Evolutionary conservation across 1,140 invertebrate species (phyloP).

Genomic region (Chionoecetes opilio): DNA sequence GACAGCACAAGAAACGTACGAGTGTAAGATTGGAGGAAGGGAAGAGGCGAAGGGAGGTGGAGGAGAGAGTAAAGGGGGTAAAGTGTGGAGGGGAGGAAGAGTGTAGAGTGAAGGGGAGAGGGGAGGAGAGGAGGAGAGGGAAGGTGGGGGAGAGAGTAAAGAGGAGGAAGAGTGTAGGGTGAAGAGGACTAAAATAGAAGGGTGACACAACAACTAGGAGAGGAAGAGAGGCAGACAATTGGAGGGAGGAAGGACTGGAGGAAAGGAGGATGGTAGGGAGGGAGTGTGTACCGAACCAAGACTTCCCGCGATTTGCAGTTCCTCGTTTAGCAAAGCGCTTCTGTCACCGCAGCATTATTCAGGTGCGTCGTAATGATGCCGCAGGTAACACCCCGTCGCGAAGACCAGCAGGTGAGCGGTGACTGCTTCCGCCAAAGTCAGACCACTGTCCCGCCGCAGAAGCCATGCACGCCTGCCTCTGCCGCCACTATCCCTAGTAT

Average conservation of each 20-base stretch:
- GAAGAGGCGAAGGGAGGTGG: not conserved
- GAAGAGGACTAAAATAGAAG: too few species aligned
- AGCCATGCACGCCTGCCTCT: too few species aligned
- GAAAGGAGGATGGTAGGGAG: not conserved
- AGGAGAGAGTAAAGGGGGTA: not conserved
- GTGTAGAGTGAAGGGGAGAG: not conserved
- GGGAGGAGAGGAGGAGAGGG: constrained; percentile 4
- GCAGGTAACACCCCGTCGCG: not conserved
- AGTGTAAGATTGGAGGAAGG: not conserved
- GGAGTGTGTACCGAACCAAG: not conserved
- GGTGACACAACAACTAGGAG: too few species aligned
- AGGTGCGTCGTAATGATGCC: constrained; percentile 56
- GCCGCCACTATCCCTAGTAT: too few species aligned
- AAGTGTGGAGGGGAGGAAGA: too few species aligned
- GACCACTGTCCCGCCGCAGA: too few species aligned
- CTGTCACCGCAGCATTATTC: constrained; percentile 57
- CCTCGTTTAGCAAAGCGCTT: constrained; percentile 47
- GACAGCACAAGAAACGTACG: not conserved
- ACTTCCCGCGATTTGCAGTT: constrained; percentile 18
- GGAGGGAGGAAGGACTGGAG: not conserved
- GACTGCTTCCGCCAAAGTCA: not conserved
- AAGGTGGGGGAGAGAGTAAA: not conserved
- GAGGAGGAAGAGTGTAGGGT: not conserved
- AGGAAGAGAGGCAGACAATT: too few species aligned
- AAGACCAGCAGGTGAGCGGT: not conserved